phyloP scores from a whole-genome alignment of 1,140 invertebrate species.

The Drusus annulatus region DNA sequence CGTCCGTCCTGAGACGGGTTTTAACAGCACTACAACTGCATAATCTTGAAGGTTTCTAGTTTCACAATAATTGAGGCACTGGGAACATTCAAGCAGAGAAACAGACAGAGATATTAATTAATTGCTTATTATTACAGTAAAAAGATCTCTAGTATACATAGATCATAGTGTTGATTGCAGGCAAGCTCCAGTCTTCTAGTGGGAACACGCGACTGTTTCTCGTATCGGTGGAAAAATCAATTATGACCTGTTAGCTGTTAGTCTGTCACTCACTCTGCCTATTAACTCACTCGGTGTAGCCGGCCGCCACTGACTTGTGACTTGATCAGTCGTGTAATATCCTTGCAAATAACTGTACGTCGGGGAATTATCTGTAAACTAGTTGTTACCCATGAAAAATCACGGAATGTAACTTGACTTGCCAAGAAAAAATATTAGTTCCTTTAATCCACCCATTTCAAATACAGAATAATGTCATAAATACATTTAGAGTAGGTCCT shows the following conservation, averaged over 20 bases:
- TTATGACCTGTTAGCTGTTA: slow-evolving; percentile 7
- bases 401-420: too few relatives aligned
- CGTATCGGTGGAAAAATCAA: slow-evolving; percentile 21
- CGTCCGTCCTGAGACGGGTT: too few relatives aligned
- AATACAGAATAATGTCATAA: too few relatives aligned
- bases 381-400: too few relatives aligned
- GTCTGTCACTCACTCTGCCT: not conserved
- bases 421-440: too few relatives aligned
- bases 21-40: not conserved
- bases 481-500: too few relatives aligned
- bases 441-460: too few relatives aligned
- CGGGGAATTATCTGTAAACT: too few relatives aligned
- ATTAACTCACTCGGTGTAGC: not conserved
- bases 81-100: not conserved
- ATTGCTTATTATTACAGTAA: slow-evolving; percentile 34
- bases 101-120: slow-evolving; percentile 42
- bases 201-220: slow-evolving; percentile 18
- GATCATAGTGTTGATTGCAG: slow-evolving; percentile 7
- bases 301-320: not conserved
- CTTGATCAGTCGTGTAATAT: not conserved
- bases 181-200: slow-evolving; percentile 10
- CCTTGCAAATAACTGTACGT: not conserved
- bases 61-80: slow-evolving; percentile 20
- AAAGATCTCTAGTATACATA: not conserved
- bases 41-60: slow-evolving; percentile 27